Conservation (phyloP, 2,113 vertebrate genomes). For the Rattus rattus region DNA sequence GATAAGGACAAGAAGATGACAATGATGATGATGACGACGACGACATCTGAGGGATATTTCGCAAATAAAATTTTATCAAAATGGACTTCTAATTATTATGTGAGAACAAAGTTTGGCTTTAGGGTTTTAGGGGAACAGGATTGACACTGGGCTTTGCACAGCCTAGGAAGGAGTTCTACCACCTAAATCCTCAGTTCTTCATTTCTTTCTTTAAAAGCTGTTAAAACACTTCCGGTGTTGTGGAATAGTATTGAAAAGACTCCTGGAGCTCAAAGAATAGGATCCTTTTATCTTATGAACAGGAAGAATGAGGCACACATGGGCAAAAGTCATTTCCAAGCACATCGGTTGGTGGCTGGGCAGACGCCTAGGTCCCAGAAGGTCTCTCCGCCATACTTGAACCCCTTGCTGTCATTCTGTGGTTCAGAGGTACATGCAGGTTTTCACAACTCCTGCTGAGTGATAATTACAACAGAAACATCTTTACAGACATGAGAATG, state of each 20-base stretch:
- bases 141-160: not conserved
- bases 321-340: not conserved
- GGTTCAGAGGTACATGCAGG: not conserved
- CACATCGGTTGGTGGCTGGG: not conserved
- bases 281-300: not conserved
- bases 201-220: constrained; percentile 31
- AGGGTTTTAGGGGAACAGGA: no score
- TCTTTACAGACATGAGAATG: not conserved
- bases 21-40: not conserved
- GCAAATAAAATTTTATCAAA: constrained; percentile 35
- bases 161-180: not conserved
- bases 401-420: not conserved
- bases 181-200: not conserved
- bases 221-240: not conserved
- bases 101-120: not conserved
- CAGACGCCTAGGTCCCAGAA: not conserved
- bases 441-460: constrained; percentile 3
- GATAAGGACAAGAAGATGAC: not conserved
- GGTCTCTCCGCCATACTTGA: not conserved
- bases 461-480: not conserved
- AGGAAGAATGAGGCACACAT: not conserved
- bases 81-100: constrained; percentile 25
- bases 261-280: not conserved
- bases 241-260: not conserved
- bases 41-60: not conserved